phyloP scores from a whole-genome alignment of 2,888 invertebrate species.

The Aleiodes leptofemur region DNA sequence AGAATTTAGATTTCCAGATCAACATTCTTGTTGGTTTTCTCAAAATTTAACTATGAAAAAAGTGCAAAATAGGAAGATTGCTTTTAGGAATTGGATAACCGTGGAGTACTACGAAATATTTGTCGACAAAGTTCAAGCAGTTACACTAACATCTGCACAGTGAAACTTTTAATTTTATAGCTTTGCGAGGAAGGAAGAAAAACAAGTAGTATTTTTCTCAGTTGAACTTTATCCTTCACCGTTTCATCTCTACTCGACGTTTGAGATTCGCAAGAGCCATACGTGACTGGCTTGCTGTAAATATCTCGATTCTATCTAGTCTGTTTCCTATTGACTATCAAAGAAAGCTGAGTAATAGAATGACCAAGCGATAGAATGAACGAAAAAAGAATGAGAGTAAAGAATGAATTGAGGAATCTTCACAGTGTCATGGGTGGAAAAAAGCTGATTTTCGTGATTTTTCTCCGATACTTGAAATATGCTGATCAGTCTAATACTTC shows the following conservation, averaged over 20 bases:
- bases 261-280: conserved; percentile 31
- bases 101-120: conserved; percentile 8
- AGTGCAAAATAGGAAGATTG: background rate
- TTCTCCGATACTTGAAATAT: no score
- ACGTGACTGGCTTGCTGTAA: conserved; percentile 39
- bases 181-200: conserved; percentile 20
- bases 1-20: background rate
- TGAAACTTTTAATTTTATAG: conserved; percentile 37
- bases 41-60: conserved; percentile 14
- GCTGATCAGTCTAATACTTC: no score
- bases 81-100: conserved; percentile 5
- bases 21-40: background rate
- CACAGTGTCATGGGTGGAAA: no score
- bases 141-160: conserved; percentile 12
- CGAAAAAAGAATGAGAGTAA: conserved; percentile 1
- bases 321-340: conserved; percentile 41
- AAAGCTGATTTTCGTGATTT: no score
- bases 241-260: conserved; percentile 21
- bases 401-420: background rate
- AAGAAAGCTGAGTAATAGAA: conserved; percentile 1
- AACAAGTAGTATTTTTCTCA: conserved; percentile 9
- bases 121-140: conserved; percentile 34
- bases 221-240: conserved; percentile 28
- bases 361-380: background rate
- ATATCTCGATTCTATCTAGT: conserved; percentile 19